These are phyloP conservation scores for Clarias magur DNA, from an alignment of 2,113 vertebrate genomes.

Conservation along the genomic window DNA sequence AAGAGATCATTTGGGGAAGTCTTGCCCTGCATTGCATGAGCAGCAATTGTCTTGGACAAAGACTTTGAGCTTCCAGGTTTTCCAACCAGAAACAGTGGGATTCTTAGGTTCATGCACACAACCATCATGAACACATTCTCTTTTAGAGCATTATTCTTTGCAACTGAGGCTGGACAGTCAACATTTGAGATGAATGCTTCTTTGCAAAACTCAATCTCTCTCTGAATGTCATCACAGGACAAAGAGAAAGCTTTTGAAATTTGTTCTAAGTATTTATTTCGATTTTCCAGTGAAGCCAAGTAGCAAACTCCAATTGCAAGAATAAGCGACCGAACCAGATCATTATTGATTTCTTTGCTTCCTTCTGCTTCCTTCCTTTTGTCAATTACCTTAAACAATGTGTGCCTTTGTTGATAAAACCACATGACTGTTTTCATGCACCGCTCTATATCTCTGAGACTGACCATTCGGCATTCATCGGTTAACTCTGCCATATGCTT, in stretches of 20 bases:
- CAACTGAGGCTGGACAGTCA: conserved; percentile 69
- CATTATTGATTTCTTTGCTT: background rate
- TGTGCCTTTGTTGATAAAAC: conserved; percentile 66
- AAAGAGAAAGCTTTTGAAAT: conserved; percentile 66
- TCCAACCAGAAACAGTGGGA: conserved; percentile 83
- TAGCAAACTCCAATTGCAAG: conserved; percentile 78
- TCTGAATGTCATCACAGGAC: conserved; percentile 59
- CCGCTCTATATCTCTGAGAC: conserved; percentile 81
- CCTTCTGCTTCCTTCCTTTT: background rate
- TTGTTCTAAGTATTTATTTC: conserved; percentile 59
- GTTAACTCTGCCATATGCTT: conserved; percentile 70
- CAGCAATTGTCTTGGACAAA: conserved; percentile 82
- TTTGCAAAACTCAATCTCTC: conserved; percentile 68
- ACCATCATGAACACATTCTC: conserved; percentile 89
- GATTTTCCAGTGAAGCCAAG: conserved; percentile 74
- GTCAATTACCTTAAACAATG: conserved; percentile 63
- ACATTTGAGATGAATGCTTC: conserved; percentile 73
- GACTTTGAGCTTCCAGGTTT: conserved; percentile 87
- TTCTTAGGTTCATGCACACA: conserved; percentile 80
- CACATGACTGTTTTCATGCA: conserved; percentile 77
- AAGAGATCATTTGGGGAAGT: conserved; percentile 48
- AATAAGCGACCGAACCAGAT: conserved; percentile 73
- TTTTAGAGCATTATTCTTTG: conserved; percentile 78
- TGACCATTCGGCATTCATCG: conserved; percentile 78
- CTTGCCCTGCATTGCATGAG: conserved; percentile 63